Evolutionary conservation across 2,888 invertebrate genomes (phyloP).

Genomic region (Sclerodermus sp.): DNA sequence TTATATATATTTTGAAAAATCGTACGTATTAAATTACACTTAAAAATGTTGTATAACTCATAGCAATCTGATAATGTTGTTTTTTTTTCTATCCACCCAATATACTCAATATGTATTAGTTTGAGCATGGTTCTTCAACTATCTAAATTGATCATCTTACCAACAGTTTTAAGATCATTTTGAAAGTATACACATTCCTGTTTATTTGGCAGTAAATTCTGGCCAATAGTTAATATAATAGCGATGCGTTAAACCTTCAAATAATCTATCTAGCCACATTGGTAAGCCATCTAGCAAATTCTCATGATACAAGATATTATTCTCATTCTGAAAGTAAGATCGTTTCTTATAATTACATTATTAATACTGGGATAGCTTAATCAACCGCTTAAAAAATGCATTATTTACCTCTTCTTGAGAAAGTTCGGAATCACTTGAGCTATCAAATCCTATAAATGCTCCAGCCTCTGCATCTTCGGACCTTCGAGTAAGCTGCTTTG

Average conservation of each 20-base stretch:
- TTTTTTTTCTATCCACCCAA: too few relatives aligned
- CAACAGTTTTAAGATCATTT: background rate
- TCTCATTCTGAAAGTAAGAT: conserved; percentile 52
- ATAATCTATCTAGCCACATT: conserved; percentile 95
- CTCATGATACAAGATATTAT: conserved; percentile 66
- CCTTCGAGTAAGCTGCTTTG: conserved; percentile 55
- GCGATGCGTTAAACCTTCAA: conserved; percentile 93
- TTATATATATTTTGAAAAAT: too few relatives aligned
- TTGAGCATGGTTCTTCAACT: background rate
- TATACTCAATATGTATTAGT: background rate
- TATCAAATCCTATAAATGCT: conserved; percentile 83
- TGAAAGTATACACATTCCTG: background rate
- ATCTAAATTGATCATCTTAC: background rate
- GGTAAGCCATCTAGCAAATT: conserved; percentile 88
- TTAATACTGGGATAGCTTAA: background rate
- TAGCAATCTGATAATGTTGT: too few relatives aligned
- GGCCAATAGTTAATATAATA: conserved; percentile 99
- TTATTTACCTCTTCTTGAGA: conserved; percentile 54
- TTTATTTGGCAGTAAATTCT: conserved; percentile 83
- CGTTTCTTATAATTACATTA: background rate
- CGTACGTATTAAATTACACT: too few relatives aligned
- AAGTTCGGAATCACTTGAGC: conserved; percentile 63
- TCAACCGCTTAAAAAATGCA: background rate
- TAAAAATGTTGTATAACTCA: too few relatives aligned
- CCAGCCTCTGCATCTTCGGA: conserved; percentile 74